phyloP scores from a whole-genome alignment of 2,113 vertebrate species.

The Pseudopipra pipra region DNA sequence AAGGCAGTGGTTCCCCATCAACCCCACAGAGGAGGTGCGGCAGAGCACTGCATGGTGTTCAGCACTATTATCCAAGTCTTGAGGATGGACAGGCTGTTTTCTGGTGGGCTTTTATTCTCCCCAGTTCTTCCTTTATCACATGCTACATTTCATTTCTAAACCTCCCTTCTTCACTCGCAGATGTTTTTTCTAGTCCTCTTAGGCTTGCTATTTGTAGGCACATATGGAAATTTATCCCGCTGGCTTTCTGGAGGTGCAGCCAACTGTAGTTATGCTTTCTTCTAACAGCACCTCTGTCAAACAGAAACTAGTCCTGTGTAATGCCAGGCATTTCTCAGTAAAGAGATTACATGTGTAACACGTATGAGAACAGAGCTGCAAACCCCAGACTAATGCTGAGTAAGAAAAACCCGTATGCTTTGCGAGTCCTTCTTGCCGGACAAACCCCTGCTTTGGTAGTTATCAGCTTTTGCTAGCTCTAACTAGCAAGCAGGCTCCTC shows the following conservation, averaged over 20 bases:
- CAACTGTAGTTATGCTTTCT: background rate
- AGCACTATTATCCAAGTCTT: background rate
- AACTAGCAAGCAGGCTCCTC: background rate
- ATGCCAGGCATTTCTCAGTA: background rate
- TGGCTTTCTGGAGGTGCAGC: background rate
- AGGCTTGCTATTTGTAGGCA: accelerated
- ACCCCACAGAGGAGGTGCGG: background rate
- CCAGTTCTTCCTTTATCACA: background rate
- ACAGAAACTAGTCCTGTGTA: background rate
- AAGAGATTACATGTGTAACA: background rate
- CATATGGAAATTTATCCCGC: background rate
- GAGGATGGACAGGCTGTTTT: background rate
- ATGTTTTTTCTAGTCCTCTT: background rate
- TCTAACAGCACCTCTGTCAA: background rate
- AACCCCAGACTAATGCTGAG: background rate
- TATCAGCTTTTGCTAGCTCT: background rate
- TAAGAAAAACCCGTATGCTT: background rate
- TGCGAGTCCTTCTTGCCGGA: background rate
- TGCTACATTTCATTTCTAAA: background rate
- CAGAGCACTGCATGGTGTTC: background rate
- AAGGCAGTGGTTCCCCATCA: background rate
- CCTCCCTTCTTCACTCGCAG: background rate
- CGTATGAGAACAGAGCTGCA: background rate
- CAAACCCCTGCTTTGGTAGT: background rate
- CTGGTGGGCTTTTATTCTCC: background rate